Conservation (phyloP, 2,797 vertebrate genomes). For the Poecilia gillii region DNA sequence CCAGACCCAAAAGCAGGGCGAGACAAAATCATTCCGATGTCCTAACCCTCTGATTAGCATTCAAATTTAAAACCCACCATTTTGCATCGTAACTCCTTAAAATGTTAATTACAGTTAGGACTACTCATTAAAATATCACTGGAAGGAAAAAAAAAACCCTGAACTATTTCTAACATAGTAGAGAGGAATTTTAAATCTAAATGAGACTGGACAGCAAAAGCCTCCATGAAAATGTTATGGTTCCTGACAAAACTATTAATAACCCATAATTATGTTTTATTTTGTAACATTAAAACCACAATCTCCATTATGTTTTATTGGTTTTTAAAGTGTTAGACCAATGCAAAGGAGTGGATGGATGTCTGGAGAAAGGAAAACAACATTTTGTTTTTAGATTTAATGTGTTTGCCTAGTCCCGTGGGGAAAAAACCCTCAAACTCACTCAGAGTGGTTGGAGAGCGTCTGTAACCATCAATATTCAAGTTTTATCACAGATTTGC, state of each 20-base stretch:
- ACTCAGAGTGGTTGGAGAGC: background rate
- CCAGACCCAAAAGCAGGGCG: slow-evolving; percentile 63
- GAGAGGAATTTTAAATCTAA: background rate
- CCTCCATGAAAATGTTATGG: background rate
- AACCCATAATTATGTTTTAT: background rate
- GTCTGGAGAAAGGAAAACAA: background rate
- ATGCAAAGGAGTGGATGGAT: background rate
- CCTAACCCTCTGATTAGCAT: background rate
- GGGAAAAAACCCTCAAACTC: background rate
- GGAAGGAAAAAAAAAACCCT: background rate
- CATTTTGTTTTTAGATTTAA: background rate
- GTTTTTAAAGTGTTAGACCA: background rate
- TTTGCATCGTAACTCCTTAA: background rate
- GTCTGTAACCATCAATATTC: background rate
- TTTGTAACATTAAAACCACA: slow-evolving; percentile 2
- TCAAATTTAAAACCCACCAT: background rate
- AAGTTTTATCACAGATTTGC: background rate
- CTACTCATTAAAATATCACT: background rate
- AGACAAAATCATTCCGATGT: slow-evolving; percentile 23
- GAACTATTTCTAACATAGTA: background rate
- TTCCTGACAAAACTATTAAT: background rate
- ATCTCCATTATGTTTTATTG: background rate
- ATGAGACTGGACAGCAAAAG: background rate
- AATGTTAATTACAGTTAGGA: background rate
- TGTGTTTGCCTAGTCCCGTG: background rate